Evolutionary conservation across 2,113 vertebrate genomes (phyloP).

Genomic region (Gasterosteus aculeatus): DNA sequence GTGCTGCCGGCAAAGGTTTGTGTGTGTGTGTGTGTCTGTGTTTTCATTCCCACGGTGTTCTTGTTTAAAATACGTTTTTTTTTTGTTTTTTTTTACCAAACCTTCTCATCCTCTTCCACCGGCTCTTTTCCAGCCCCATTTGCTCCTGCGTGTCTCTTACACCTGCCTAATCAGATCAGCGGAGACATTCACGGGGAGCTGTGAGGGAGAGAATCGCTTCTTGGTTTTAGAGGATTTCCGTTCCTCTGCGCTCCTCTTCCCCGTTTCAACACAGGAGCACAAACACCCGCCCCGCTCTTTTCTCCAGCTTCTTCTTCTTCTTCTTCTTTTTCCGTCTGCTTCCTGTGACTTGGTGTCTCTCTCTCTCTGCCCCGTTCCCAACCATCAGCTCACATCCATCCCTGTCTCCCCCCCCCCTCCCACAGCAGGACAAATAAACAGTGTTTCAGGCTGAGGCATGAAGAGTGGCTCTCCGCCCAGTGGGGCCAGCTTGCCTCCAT

Average conservation of each 20-base stretch:
- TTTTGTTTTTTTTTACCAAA: constrained; percentile 25
- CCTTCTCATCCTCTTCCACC: constrained; percentile 33
- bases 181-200: constrained; percentile 2
- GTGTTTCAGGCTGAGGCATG: constrained; percentile 44
- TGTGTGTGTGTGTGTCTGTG: constrained; percentile 13
- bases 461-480: constrained; percentile 46
- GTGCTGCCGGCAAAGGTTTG: constrained; percentile 44
- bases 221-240: constrained; percentile 4
- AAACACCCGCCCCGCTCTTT: constrained; percentile 4
- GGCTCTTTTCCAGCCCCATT: constrained; percentile 28
- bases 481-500: constrained; percentile 67
- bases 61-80: constrained; percentile 40
- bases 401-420: constrained; percentile 21
- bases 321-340: constrained; percentile 5
- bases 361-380: constrained; percentile 24
- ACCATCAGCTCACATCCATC: constrained; percentile 40
- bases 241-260: background rate
- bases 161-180: constrained; percentile 41
- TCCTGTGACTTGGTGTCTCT: constrained; percentile 20
- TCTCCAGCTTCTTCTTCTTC: constrained; percentile 19
- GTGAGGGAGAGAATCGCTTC: no score
- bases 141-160: constrained; percentile 34
- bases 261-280: constrained; percentile 29
- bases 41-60: background rate
- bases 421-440: constrained; percentile 73